Evolutionary conservation across 2,113 vertebrate genomes (phyloP), one percentile per base, ranked within the genome.

Genomic region (Taurulus bubalis): DNA sequence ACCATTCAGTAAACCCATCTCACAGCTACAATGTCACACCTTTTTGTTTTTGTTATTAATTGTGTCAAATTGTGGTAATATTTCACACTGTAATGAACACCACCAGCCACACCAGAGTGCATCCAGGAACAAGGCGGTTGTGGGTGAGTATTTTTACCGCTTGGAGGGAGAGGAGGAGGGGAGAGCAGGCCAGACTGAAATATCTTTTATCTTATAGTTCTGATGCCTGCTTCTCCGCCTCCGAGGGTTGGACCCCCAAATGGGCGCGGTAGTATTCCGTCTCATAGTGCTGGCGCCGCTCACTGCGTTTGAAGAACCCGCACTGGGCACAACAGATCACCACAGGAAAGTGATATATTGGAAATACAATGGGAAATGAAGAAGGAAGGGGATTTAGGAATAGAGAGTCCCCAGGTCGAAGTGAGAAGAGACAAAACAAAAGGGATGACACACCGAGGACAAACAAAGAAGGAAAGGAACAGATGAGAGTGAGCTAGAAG

Each of bases 281-380:
- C 65, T 97, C 92, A 79, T 96, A 96, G 76, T 96, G 94, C 40
- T 83, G 93, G 62, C 91, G 92, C 71, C 69, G 93, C 89, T 95
- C 93, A 24, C 94, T 95, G 91, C 95, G 95, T 84, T 93, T 95
- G 95, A 98, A 98, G 95, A 98, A 98, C 83, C 97, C 97, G 87
- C 96, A 98, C 97, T 98, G 94, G 80, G 64, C 75, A 15, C 42
- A 45, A 75, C 62, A 77, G 60, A 88, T 65, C 30, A 71, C 60
- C 65, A 64, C 20, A 40, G 77, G 56, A 11, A 32, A 45, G 34
- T 26, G 38, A 68, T 34, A 68, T 12, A 49, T 15, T 15, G 3
- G 32, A 20, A 47, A 53, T 71, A 68, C 22, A 60, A 47, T 34
- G 68, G 36, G 62, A 77, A 69, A 85, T 45, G 36, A 80, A 79